These are phyloP conservation scores for Epinotia ramella DNA, from an alignment of 2,888 invertebrate genomes.

Conservation along the genomic window DNA sequence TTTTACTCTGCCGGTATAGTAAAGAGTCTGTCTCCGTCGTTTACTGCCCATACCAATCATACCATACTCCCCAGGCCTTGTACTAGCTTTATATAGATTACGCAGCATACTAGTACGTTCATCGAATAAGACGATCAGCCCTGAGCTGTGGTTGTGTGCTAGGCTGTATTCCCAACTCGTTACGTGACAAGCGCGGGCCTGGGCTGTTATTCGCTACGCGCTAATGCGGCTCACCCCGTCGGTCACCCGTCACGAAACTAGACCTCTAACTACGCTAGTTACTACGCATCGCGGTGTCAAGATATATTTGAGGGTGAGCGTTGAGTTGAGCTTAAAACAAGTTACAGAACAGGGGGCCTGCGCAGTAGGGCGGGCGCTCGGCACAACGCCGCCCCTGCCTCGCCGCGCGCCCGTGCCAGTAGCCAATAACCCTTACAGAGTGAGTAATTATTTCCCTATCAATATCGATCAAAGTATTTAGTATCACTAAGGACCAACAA, in stretches of 20 bases:
- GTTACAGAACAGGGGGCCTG: conserved; percentile 9
- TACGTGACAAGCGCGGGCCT: conserved; percentile 6
- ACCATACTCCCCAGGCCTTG: not conserved
- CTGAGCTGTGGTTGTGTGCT: conserved; percentile 2
- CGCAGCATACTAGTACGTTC: not conserved
- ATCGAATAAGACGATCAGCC: conserved; percentile 10
- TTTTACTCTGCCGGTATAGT: too few species aligned
- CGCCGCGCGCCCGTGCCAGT: conserved; percentile 32
- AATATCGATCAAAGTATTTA: conserved; percentile 8
- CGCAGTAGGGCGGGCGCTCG: conserved; percentile 42
- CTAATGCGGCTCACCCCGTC: too few species aligned
- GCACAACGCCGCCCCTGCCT: conserved; percentile 23
- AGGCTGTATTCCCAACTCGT: conserved; percentile 15
- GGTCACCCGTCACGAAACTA: too few species aligned
- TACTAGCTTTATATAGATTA: not conserved
- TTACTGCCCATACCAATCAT: too few species aligned
- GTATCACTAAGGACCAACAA: not conserved
- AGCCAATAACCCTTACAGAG: not conserved
- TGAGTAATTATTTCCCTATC: conserved; percentile 24
- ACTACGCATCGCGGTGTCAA: too few species aligned
- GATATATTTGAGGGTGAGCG: too few species aligned
- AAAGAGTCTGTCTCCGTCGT: too few species aligned
- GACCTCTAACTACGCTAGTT: too few species aligned
- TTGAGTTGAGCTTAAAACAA: too few species aligned
- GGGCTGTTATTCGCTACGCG: too few species aligned